Base-by-base conservation (phyloP, 2,797 vertebrate genomes). In the Allobates femoralis region DNA sequence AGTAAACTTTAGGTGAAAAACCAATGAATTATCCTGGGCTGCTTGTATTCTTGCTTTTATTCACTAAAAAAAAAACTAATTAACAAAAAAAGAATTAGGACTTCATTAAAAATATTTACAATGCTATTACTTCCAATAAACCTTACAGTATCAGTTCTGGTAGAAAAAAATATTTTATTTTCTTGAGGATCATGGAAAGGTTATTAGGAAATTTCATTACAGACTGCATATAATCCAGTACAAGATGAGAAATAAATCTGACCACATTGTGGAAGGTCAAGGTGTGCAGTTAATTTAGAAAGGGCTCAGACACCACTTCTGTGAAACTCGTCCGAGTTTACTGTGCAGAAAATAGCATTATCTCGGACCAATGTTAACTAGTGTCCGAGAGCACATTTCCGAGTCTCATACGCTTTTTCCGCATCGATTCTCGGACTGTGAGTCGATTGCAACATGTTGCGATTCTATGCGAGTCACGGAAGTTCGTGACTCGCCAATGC, bases 31-130 rank as follows among this genome's bases (percentile, higher is more conserved):
- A 46, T 46, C 10, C 21, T 5, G 69, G 46, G 34, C 67, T 58
- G 23, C 34, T 55, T 81, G 51, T 71, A 71, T 62, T 56, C 37
- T 37, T 62, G 55, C 41, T 76, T 84, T 50, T 84, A 84, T 76
- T 84, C 16, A 50, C n/a, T 62, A 84, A 67, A 56, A 64, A 34
- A 23, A 50, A 62, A 84, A 51, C 56, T 75, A 75, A 76, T 75
- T 75, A n/a, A 46, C 15, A 58, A 73, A 79, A 62, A 26, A 30
- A 32, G 60, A 64, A 81, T 60, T 41, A 81, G 51, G 18, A 2
- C 58, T 75, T 84, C 82, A 75, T 84, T 75, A 84, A 74, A 56
- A 83, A 58, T 83, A 74, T 83, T 83, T 83, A 83, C 55, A 28
- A 56, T 26, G 23, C 67, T 56, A 16, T 74, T 74, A 58, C 81